Base-by-base conservation (phyloP, 2,113 vertebrate genomes). In the Platichthys flesus region DNA sequence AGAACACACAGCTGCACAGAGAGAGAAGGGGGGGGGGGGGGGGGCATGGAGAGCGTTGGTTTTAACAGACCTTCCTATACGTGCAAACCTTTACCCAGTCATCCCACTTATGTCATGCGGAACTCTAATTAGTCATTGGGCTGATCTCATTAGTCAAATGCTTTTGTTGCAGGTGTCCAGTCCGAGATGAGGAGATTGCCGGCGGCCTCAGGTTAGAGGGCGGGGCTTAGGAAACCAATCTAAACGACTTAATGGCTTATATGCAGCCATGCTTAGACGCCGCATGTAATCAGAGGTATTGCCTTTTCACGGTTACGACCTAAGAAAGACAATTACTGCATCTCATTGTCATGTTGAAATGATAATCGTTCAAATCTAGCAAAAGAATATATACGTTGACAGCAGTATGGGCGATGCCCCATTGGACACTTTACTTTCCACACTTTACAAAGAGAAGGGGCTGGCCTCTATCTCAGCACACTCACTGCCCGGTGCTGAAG, bases 111-210 rank as follows among this genome's bases (percentile, higher is more conserved):
- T 83, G 76, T 82, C 70, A 64, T 75, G 86, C 28, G 24, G 59
- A 87, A 82, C 87, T 81, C 61, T 88, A 94, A 94, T 94, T 94
- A 92, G 88, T 84, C 87, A 90, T 89, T 88, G 86, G 79, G 76
- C 76, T 90, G 75, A 86, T 87, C 86, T 93, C 87, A 93, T 95
- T 92, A 93, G 80, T 81, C 59, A 91, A 90, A 92, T 91, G 86
- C 82, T 84, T 87, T 82, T 89, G 88, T 88, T 91, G 88, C 81
- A 86, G 84, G 89, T 84, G 85, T 89, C 89, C 89, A 78, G 66
- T 81, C 84, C 71, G 57, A 83, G 81, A 51, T 77, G 81, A 91
- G 76, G 87, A 91, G 87, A 89, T 78, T 89, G 88, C 82, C 75
- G 13, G 67, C 76, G 78, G 84, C 81, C 83, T 74, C 77, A 85